Evolutionary conservation across 2,113 vertebrate genomes (phyloP), one percentile per base, ranked within the genome.

Genomic region (Hyaena hyaena): DNA sequence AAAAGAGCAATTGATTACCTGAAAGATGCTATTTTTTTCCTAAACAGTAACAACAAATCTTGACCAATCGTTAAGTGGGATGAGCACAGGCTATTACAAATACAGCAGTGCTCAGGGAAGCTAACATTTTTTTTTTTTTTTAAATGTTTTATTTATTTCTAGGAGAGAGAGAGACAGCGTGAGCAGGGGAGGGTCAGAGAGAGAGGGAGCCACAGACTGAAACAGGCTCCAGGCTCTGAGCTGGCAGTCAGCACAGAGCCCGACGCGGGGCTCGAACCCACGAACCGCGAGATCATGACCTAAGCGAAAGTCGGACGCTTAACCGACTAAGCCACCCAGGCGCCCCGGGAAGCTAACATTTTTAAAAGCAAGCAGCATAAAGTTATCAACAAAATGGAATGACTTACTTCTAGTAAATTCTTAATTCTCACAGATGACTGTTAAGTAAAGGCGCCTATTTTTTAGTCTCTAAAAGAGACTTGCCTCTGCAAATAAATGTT

Each of bases 121-220:
- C n/a, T 94, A 82, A 48, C 43, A 66, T 79, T 94, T 94, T 66
- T 77, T n/a, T n/a, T n/a, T n/a, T n/a, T n/a, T n/a, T n/a, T n/a
- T n/a, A n/a, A n/a, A n/a, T n/a, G n/a, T n/a, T n/a, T n/a, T n/a
- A n/a, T n/a, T n/a, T n/a, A n/a, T n/a, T n/a, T n/a, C n/a, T n/a
- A n/a, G n/a, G n/a, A n/a, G n/a, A n/a, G n/a, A n/a, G n/a, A n/a
- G n/a, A n/a, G n/a, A n/a, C n/a, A n/a, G n/a, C n/a, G n/a, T n/a
- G n/a, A n/a, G n/a, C n/a, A n/a, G n/a, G n/a, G n/a, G n/a, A n/a
- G n/a, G n/a, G n/a, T n/a, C n/a, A n/a, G n/a, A n/a, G n/a, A n/a
- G n/a, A n/a, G n/a, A n/a, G n/a, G n/a, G n/a, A n/a, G n/a, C n/a
- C n/a, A n/a, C n/a, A n/a, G n/a, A n/a, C n/a, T n/a, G n/a, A n/a